A percentile compares a stretch with the other conserved stretches of the same genome.
These are phyloP conservation scores for Sternarchorhynchus goeldii DNA, from an alignment of 2,797 vertebrate genomes.

Conservation along the genomic window DNA sequence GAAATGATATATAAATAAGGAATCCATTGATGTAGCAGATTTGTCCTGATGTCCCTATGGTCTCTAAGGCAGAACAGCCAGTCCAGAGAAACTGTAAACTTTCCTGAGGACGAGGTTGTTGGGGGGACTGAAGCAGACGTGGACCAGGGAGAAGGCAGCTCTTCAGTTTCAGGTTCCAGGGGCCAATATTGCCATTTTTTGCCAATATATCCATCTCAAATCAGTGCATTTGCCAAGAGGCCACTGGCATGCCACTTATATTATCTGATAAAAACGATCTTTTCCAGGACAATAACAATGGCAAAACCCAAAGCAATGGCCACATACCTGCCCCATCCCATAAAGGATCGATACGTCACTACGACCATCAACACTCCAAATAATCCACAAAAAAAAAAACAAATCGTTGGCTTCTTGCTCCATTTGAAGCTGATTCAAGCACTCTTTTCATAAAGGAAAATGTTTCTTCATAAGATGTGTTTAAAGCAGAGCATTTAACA, in stretches of 20 bases:
- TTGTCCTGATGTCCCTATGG: not conserved
- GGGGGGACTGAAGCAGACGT: slow-evolving; percentile 51
- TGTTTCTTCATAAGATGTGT: not conserved
- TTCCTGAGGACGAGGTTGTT: slow-evolving; percentile 76
- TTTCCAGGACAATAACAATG: slow-evolving; percentile 67
- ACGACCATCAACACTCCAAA: slow-evolving; percentile 69
- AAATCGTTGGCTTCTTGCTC: too few relatives aligned
- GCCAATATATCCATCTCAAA: too few relatives aligned
- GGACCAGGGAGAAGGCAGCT: slow-evolving; percentile 36
- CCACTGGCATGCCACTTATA: not conserved
- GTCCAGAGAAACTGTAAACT: slow-evolving; percentile 76
- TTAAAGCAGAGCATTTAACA: slow-evolving; percentile 13
- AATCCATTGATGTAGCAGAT: too few relatives aligned
- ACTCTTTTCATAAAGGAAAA: not conserved
- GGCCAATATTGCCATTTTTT: too few relatives aligned
- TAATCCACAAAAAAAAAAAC: slow-evolving; percentile 57
- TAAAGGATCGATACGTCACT: slow-evolving; percentile 70
- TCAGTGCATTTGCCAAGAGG: not conserved
- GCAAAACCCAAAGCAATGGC: slow-evolving; percentile 67
- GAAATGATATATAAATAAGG: not conserved
- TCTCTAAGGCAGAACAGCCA: slow-evolving; percentile 69
- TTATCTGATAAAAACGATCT: not conserved
- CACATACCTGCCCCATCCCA: slow-evolving; percentile 44
- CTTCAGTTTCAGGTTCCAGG: too few relatives aligned
- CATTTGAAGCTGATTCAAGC: too few relatives aligned